These are phyloP conservation scores for Atopsyche davidsoni DNA, from an alignment of 1,140 invertebrate genomes.

Conservation along the genomic window DNA sequence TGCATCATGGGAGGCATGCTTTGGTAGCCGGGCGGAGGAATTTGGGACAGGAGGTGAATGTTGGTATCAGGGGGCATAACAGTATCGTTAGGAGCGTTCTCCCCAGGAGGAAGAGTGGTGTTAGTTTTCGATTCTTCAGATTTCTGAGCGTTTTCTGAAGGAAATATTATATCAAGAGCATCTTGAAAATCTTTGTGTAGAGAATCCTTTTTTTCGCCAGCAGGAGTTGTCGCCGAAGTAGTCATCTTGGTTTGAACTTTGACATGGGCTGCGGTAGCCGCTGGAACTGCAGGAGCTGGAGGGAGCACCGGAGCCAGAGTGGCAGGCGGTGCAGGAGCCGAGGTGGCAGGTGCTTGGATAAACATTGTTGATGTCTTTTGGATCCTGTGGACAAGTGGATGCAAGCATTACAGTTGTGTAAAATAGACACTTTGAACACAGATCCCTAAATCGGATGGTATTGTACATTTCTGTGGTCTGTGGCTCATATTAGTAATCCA, in stretches of 20 bases:
- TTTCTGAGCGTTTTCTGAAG: constrained; percentile 35
- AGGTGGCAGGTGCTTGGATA: not conserved
- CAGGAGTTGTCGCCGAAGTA: constrained; percentile 1
- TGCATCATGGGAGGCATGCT: constrained; percentile 30
- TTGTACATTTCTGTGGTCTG: no score
- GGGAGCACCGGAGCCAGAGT: not conserved
- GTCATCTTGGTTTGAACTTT: not conserved
- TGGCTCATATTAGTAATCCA: no score
- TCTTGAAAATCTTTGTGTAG: constrained; percentile 62
- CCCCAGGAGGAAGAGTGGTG: not conserved
- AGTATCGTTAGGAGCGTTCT: constrained; percentile 32
- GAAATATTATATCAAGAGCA: constrained; percentile 66
- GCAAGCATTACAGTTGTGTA: no score
- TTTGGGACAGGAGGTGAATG: constrained; percentile 32
- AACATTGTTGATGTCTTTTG: constrained; percentile 9
- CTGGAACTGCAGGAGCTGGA: not conserved
- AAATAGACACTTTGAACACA: no score
- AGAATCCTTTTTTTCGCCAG: constrained; percentile 26
- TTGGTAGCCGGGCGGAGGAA: constrained; percentile 26
- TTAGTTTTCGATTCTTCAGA: constrained; percentile 1
- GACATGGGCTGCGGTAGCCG: not conserved
- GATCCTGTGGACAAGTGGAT: no score
- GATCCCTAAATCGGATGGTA: no score
- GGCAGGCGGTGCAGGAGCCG: not conserved
- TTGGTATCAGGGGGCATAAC: constrained; percentile 29